Conservation (phyloP, 2,797 vertebrate genomes). For the Tokudaia muenninki region DNA sequence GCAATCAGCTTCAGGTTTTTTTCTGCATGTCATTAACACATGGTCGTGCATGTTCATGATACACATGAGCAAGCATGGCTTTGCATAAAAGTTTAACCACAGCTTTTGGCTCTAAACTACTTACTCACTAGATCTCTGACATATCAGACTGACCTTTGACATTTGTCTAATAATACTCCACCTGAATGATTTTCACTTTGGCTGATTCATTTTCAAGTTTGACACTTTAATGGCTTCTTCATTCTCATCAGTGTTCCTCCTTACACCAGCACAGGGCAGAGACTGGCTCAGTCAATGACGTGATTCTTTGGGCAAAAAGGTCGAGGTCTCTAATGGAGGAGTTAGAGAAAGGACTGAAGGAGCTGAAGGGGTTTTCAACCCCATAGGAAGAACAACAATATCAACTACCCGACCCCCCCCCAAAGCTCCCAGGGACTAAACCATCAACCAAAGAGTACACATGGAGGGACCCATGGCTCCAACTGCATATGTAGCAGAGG, state of each 20-base stretch:
- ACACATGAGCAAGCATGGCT: neutral
- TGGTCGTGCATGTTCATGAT: neutral
- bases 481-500: no score
- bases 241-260: neutral
- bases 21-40: slow-evolving; percentile 42
- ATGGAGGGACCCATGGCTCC: no score
- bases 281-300: neutral
- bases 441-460: no score
- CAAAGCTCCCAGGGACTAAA: no score
- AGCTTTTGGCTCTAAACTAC: slow-evolving; percentile 3
- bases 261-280: neutral
- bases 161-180: slow-evolving; percentile 65
- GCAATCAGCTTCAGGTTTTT: slow-evolving; percentile 44
- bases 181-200: slow-evolving; percentile 68
- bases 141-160: slow-evolving; percentile 14
- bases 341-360: no score
- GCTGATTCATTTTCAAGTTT: slow-evolving; percentile 12
- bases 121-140: slow-evolving; percentile 63
- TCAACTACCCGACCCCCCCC: no score
- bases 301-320: neutral
- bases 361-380: no score
- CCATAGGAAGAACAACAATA: no score
- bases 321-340: no score
- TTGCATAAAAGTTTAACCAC: neutral
- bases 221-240: slow-evolving; percentile 32